Conservation (phyloP, 2,888 invertebrate genomes). For the Amphipoea lucens region DNA sequence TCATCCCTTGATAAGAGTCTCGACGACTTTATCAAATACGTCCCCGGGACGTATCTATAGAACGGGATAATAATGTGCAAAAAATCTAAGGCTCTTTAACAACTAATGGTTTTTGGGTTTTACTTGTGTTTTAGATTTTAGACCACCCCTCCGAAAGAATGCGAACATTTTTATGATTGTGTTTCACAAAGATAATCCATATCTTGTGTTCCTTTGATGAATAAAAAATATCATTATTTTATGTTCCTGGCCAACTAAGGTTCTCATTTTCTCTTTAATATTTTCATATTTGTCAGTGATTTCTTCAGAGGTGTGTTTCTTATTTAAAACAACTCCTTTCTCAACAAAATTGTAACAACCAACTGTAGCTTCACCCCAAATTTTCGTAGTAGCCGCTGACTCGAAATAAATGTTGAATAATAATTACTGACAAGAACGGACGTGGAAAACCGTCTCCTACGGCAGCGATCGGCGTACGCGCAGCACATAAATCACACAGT, state of each 20-base stretch:
- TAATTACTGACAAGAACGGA: conserved; percentile 70
- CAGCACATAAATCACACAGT: conserved; percentile 80
- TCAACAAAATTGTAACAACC: neutral
- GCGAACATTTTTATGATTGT: conserved; percentile 25
- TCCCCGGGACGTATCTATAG: conserved; percentile 79
- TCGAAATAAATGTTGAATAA: conserved; percentile 65
- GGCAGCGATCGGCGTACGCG: conserved; percentile 79
- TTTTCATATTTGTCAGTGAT: too few relatives aligned
- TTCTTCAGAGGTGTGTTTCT: neutral
- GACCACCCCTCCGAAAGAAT: conserved; percentile 79
- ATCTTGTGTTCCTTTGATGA: neutral
- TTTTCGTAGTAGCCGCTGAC: conserved; percentile 41
- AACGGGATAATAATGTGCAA: conserved; percentile 83
- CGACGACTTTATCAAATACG: conserved; percentile 84
- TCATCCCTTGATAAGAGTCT: conserved; percentile 85
- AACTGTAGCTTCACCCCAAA: conserved; percentile 17
- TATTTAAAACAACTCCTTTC: neutral
- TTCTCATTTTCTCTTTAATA: neutral
- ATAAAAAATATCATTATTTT: neutral
- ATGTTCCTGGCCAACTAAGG: too few relatives aligned
- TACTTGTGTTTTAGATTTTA: conserved; percentile 69
- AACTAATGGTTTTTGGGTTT: conserved; percentile 78
- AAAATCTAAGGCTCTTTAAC: conserved; percentile 79
- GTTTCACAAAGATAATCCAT: neutral
- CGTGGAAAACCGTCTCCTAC: conserved; percentile 75